Evolutionary conservation across 2,888 invertebrate species (phyloP).

Genomic region (Rhagonycha fulva): DNA sequence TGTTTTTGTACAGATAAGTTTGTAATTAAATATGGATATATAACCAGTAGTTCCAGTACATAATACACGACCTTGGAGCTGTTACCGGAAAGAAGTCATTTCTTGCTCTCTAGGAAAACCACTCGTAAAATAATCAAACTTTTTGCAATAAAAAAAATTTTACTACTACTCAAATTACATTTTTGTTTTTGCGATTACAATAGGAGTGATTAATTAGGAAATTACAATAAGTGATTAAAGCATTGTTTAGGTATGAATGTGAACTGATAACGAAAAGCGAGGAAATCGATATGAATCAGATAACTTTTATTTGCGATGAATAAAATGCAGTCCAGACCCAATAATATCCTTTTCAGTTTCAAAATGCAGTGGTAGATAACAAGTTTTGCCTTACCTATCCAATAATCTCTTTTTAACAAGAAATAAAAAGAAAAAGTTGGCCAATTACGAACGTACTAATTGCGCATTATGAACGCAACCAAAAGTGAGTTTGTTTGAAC

Average conservation of each 20-base stretch:
- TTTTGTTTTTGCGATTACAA: background rate
- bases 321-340: background rate
- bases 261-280: background rate
- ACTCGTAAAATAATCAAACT: background rate
- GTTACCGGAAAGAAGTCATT: background rate
- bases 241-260: background rate
- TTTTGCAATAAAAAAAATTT: background rate
- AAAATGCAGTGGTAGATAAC: background rate
- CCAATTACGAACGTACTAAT: background rate
- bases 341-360: background rate
- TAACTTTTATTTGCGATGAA: background rate
- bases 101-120: background rate
- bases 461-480: background rate
- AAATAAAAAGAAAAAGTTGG: background rate
- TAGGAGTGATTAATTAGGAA: background rate
- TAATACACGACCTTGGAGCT: background rate
- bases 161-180: background rate
- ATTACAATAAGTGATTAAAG: background rate
- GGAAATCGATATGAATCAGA: background rate
- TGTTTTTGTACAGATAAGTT: background rate
- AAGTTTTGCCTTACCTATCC: background rate
- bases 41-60: background rate
- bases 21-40: background rate
- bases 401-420: background rate
- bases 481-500: background rate